phyloP scores from a whole-genome alignment of 2,113 vertebrate species.

The Crotalus helleri region DNA sequence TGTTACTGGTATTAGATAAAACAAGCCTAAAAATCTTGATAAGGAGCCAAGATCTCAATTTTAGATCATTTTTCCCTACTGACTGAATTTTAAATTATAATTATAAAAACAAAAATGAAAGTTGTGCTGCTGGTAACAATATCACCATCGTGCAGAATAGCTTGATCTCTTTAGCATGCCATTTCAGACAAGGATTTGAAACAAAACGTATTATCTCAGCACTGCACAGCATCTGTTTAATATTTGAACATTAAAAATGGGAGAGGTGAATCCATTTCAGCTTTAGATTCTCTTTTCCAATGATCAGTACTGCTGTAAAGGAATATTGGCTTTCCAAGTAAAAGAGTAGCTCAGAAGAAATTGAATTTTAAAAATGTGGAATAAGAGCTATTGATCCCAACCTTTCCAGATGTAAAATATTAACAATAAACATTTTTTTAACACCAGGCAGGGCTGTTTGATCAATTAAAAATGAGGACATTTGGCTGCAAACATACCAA shows the following conservation, averaged over 20 bases:
- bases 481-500: constrained; percentile 39
- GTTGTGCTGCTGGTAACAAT: neutral
- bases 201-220: neutral
- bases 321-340: constrained; percentile 24
- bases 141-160: neutral
- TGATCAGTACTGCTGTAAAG: constrained; percentile 18
- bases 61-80: neutral
- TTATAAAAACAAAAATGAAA: neutral
- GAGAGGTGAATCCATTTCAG: neutral
- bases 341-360: constrained; percentile 29
- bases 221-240: neutral
- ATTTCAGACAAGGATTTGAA: neutral
- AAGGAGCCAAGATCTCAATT: neutral
- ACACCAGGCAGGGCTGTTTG: constrained; percentile 13
- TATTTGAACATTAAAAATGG: neutral
- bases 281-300: neutral
- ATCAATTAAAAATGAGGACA: constrained; percentile 20
- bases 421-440: constrained; percentile 31
- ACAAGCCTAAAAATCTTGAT: neutral
- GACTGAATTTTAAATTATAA: neutral
- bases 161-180: neutral
- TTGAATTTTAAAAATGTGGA: constrained; percentile 31
- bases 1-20: neutral
- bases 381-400: constrained; percentile 30
- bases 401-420: constrained; percentile 50